Base-by-base conservation (phyloP, 2,797 vertebrate genomes). In the Oreortyx pictus region DNA sequence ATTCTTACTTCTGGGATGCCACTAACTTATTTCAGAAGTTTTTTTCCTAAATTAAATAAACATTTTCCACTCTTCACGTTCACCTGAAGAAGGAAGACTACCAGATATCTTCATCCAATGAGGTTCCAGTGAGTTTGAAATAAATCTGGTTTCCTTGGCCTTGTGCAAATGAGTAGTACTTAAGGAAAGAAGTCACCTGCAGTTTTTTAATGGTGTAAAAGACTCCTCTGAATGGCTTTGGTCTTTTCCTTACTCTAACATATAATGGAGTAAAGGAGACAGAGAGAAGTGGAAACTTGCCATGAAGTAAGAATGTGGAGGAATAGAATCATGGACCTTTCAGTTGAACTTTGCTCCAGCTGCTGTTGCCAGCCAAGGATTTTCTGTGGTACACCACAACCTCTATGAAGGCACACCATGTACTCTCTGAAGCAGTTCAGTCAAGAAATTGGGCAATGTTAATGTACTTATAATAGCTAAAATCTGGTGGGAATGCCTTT, bases 371-470 rank as follows among this genome's bases (percentile, higher is more conserved):
- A 91, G 3, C 67, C 11, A 23, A 25, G 82, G 82, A 91, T 94
- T 96, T 96, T 86, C 66, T 93, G 92, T 95, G 93, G 93, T 95
- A 74, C 87, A 79, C 95, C 94, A 86, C 92, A 95, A 54, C 65
- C 79, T 82, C 80, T 79, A 1, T 67, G 82, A 83, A 94, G 89
- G 89, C 79, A 94, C 93, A 81, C 56, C 76, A 24, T 88, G 94
- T 96, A 93, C 91, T 89, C 76, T 88, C 67, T 61, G 54, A 92
- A 94, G 70, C 44, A 82, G 31, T 81, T 89, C 73, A 49, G 14
- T 70, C 33, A 52, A 73, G 67, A 86, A 92, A 37, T 67, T 92
- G 74, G 80, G 89, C 71, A 89, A 77, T 2, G 10, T 59, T 91
- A 79, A 79, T 24, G 1, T 89, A 60, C 89, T 89, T 93, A 23